Base-by-base conservation (phyloP, 2,113 vertebrate genomes). In the Cavia porcellus region DNA sequence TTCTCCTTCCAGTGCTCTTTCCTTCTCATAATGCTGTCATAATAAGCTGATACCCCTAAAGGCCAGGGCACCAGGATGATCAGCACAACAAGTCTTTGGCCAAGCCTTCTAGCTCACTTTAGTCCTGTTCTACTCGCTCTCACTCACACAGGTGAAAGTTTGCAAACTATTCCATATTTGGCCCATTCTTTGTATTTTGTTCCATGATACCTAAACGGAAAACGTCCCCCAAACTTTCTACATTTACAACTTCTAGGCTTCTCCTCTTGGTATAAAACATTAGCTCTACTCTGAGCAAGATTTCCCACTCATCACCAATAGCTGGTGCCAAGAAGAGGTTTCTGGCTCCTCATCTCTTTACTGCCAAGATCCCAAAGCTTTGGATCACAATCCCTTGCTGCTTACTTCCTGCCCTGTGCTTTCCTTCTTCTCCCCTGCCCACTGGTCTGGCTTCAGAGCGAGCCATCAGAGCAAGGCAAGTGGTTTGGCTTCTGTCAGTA, bases 321-420 rank as follows among this genome's bases (percentile, higher is more conserved):
- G 55, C 22, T 68, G 6, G 30, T 47, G 8, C 62, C 47, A 7
- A 30, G 35, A 50, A 72, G n/a, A 88, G 24, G 35, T 17, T 64
- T 25, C 74, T 5, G 38, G 24, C 6, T 15, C 10, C 77, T 89
- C 10, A 12, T 30, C 62, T 25, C 1, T 38, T 86, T 8, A 55
- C 38, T 2, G 5, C 13, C 66, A 35, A 55, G 12, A 57, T 35
- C 38, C 57, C 9, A 52, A 79, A 68, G 3, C 35, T 55, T 55
- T 61, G 77, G 42, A 42, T 17, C 0, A 0, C 4, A 52, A 89
- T 8, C 10, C 5, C 19, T 92, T 30, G 1, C 72, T 4, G 19
- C 24, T 42, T 62, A 45, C 9, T 83, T 50, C 38, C n/a, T 35
- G 14, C 1, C 25, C 24, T 28, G 4, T 14, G 10, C 14, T 59